Evolutionary conservation across 2,888 invertebrate species (phyloP), one percentile per base, ranked within the genome.

Genomic region (Andrena flavipes): DNA sequence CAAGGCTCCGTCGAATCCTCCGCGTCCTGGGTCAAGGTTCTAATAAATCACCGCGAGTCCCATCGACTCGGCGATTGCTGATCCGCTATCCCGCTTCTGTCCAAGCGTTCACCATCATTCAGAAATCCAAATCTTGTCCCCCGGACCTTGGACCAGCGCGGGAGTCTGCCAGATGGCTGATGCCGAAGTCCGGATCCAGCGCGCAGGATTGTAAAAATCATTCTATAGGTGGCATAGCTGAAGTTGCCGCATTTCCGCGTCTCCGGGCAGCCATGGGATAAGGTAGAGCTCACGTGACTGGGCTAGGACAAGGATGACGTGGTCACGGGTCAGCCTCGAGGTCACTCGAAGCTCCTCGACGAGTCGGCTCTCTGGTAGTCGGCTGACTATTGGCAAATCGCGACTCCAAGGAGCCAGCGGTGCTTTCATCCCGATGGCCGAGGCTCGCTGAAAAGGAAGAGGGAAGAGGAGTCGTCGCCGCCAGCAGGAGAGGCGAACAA

Each of bases 401-500:
- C 81, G 77, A 77, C 84, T 86, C 60, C n/a, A 35, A 71, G 72
- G 64, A 72, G 69, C 71, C 80, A 42, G 60, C 62, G 51, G 70
- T 56, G 74, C 65, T 56, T 76, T 65, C 77, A 59, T 67, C 73
- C 82, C 71, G 68, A 65, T 42, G 10, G 67, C 35, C 35, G 0
- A 5, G 16, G 42, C 42, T 16, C 33, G 71, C 71, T 35, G 65
- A 26, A 13, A 29, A 64, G 73, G 72, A 76, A 20, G 8, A 62
- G 63, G 10, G 48, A 23, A 78, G 82, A 69, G 76, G 78, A 56
- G 54, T 23, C 54, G 54, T 56, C 10, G n/a, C 23, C 20, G 26
- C 23, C 0, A 56, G 54, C 3, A 56, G 56, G 83, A 87, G 88
- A 87, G 88, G 88, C 76, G 89, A 90, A 87, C 85, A 91, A 91